These are phyloP conservation scores for Catostomus latipinnis DNA, from an alignment of 2,797 vertebrate species.

Conservation along the genomic window DNA sequence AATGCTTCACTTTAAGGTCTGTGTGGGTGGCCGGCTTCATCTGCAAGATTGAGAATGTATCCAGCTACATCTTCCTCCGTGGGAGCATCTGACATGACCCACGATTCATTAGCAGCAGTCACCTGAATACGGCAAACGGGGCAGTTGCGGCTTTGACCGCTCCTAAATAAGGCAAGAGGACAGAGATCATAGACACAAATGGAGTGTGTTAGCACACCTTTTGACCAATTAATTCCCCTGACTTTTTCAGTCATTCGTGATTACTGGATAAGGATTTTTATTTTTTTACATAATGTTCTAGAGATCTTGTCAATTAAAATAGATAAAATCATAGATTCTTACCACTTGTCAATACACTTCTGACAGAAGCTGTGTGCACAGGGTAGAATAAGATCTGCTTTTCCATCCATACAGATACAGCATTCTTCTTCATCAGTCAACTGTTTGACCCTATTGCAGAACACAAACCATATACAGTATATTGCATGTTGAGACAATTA, in stretches of 20 bases:
- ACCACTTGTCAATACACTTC: conserved; percentile 99
- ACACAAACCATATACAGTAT: conserved; percentile 8
- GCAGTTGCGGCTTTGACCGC: conserved; percentile 92
- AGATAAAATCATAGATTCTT: conserved; percentile 47
- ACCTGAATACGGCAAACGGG: conserved; percentile 95
- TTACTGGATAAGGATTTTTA: no score
- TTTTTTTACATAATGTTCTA: no score
- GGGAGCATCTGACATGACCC: conserved; percentile 96
- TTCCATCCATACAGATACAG: conserved; percentile 98
- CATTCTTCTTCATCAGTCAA: conserved; percentile 97
- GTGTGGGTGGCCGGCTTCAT: conserved; percentile 93
- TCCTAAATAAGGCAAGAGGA: conserved; percentile 77
- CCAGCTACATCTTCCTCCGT: conserved; percentile 94
- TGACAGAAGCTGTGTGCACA: conserved; percentile 98
- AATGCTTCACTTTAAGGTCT: conserved; percentile 78
- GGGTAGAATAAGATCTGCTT: conserved; percentile 93
- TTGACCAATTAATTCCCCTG: not conserved
- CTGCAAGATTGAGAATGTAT: conserved; percentile 96
- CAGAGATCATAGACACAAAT: conserved; percentile 1
- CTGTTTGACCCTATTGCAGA: conserved; percentile 88
- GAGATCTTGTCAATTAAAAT: not conserved
- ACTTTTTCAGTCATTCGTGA: no score
- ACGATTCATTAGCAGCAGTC: conserved; percentile 91
- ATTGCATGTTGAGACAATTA: not conserved
- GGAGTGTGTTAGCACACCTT: not conserved